Percentiles rank a stretch among this genome's conserved stretches.
Conservation (phyloP, 2,113 vertebrate species). For the Pseudonaja textilis region DNA sequence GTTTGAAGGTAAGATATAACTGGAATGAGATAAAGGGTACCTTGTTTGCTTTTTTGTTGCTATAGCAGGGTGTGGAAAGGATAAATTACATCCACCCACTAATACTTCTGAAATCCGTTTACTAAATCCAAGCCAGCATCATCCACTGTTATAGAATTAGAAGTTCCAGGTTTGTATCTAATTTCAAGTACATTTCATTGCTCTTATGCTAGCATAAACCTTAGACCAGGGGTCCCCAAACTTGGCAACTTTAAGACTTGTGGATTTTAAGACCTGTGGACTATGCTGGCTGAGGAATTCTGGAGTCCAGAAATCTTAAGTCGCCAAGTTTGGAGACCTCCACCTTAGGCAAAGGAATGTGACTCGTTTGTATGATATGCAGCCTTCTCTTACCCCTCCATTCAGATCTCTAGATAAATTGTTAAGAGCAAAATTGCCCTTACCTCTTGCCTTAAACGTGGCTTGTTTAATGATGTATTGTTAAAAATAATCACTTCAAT, state of each 20-base stretch:
- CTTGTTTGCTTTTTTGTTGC: not conserved
- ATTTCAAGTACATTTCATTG: not conserved
- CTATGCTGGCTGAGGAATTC: no score
- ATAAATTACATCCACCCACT: not conserved
- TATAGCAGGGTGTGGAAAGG: not conserved
- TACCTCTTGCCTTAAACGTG: not conserved
- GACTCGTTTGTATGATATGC: not conserved
- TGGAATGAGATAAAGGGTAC: not conserved
- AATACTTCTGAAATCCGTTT: not conserved
- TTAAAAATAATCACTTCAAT: not conserved
- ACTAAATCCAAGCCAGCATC: not conserved
- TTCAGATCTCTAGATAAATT: not conserved
- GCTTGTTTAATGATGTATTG: not conserved
- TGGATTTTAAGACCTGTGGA: no score
- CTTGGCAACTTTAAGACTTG: no score
- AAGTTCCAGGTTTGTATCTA: not conserved
- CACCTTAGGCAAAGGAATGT: not conserved
- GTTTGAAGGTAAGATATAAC: not conserved
- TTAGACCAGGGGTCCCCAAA: no score
- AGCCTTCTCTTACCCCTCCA: not conserved
- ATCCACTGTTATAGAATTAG: not conserved
- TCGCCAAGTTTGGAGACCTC: no score
- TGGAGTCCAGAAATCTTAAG: no score
- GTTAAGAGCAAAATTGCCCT: not conserved
- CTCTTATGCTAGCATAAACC: not conserved